phyloP scores from a whole-genome alignment of 2,113 vertebrate species.

The Channa argus region DNA sequence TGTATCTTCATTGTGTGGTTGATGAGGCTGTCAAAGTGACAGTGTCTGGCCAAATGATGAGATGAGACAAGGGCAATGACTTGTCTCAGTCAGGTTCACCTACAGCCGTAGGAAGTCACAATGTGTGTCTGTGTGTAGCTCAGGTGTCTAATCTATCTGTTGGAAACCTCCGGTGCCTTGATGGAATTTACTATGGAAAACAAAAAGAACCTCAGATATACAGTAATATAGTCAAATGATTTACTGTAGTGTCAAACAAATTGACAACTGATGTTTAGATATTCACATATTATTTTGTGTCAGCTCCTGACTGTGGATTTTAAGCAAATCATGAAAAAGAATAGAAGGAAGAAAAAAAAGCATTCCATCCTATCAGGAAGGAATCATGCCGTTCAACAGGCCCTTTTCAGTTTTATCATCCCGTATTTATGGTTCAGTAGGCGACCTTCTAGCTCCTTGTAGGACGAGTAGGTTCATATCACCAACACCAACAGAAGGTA shows the following conservation, averaged over 20 bases:
- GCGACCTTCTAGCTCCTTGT: no score
- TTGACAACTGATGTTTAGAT: no score
- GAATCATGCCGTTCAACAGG: no score
- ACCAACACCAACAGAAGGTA: no score
- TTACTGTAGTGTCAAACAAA: background rate
- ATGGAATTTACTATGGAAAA: constrained; percentile 18
- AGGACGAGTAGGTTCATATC: no score
- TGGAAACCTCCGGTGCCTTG: background rate
- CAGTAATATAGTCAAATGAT: constrained; percentile 6
- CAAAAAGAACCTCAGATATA: constrained; percentile 14
- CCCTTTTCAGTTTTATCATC: no score
- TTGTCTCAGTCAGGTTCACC: constrained; percentile 47
- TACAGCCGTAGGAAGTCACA: constrained; percentile 38
- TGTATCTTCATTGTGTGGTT: constrained; percentile 46
- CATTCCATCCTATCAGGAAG: no score
- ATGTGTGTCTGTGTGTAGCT: constrained; percentile 9
- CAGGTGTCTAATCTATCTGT: background rate
- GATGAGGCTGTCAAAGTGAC: constrained; percentile 62
- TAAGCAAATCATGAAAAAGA: no score
- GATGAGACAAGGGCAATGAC: constrained; percentile 58
- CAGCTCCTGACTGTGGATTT: no score
- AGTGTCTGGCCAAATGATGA: constrained; percentile 51
- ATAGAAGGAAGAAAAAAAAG: no score
- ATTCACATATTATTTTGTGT: no score
- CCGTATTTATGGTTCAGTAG: no score